Percentiles rank a stretch among this genome's conserved stretches.
Conservation (phyloP, 2,888 invertebrate genomes). For the Cyaniris semiargus region DNA sequence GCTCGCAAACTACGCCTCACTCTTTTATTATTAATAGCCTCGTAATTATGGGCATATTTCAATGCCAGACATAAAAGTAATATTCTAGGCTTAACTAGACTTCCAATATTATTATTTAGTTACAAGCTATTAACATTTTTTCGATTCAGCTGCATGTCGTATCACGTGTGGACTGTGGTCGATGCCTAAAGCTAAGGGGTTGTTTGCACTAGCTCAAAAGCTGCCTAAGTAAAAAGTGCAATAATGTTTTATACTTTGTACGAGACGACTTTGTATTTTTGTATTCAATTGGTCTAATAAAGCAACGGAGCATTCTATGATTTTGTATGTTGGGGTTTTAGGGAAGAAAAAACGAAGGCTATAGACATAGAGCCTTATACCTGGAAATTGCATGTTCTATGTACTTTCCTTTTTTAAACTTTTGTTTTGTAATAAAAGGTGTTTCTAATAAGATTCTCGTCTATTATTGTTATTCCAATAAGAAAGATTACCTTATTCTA, state of each 20-base stretch:
- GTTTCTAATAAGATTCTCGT: neutral
- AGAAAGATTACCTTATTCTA: too few species aligned
- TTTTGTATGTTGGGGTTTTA: neutral
- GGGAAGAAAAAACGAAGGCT: too few species aligned
- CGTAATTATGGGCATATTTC: neutral
- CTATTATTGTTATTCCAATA: too few species aligned
- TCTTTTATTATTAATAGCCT: constrained; percentile 17
- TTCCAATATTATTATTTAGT: neutral
- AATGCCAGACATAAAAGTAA: neutral
- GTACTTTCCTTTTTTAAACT: too few species aligned
- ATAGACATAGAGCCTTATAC: too few species aligned
- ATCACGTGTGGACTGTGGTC: neutral
- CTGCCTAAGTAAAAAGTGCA: neutral
- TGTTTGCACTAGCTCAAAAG: neutral
- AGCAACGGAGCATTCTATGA: too few species aligned
- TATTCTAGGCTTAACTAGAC: neutral
- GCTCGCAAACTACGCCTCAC: constrained; percentile 16
- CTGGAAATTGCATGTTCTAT: too few species aligned
- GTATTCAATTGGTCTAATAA: neutral
- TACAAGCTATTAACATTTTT: neutral
- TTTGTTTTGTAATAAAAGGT: too few species aligned
- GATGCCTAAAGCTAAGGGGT: neutral
- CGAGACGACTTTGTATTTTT: neutral
- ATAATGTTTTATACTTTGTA: neutral
- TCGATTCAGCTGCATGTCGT: neutral